Base-by-base conservation (phyloP, 2,888 invertebrate genomes). In the Lepidochitona cinerea region DNA sequence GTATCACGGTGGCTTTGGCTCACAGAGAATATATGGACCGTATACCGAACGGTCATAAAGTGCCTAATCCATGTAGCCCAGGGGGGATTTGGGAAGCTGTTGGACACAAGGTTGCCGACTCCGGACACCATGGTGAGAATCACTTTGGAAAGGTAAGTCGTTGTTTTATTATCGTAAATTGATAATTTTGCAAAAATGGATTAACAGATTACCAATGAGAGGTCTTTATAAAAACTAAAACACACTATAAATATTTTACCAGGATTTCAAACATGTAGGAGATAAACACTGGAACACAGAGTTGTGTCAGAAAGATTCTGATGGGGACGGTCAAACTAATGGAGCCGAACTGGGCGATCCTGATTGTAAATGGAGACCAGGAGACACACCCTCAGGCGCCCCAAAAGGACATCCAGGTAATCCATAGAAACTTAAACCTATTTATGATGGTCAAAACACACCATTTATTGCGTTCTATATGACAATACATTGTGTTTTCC, bases 271-370 rank as follows among this genome's bases (percentile, higher is more conserved):
- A 7, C 49, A 49, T 7, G n/a, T n/a, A 18, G 49, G 49, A 23
- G 49, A 49, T 49, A 49, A 49, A 49, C 49, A 49, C 49, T 49
- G 49, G 49, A 49, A 49, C 7, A 49, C 49, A 7, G 49, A 49
- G 49, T 23, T 59, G 14, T 59, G 59, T 29, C 59, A 59, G 59
- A 23, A 23, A 14, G 59, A 59, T 26, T 59, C 59, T 59, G 59
- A 59, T 26, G 59, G 59, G 26, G 59, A 59, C 59, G 59, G 59
- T 4, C 23, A 59, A 26, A 59, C 59, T 4, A 59, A 59, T 26
- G 59, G 59, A 59, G 59, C 23, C 29, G 59, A 59, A 59, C 59
- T 59, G 2, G 59, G 59, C 12, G 59, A 59, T 59, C 59, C 59
- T 2, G 26, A 59, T 26, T 59, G 59, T 59, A 59, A 23, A 29